Evolutionary conservation across 2,113 vertebrate species (phyloP).

Genomic region (Myanophis thanlyinensis): DNA sequence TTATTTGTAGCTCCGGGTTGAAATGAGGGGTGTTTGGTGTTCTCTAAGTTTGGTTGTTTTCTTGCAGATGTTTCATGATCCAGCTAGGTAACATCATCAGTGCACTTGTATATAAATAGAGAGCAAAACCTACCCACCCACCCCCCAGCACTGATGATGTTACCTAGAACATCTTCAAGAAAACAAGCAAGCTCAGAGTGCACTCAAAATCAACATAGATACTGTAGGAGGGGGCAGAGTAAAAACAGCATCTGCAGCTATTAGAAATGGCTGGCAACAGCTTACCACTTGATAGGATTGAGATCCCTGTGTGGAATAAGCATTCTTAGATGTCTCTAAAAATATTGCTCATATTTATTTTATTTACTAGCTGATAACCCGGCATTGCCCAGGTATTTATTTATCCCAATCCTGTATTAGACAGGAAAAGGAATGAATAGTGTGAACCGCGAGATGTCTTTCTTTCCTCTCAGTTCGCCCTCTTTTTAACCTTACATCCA

Average conservation of each 20-base stretch:
- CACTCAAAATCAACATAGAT: neutral
- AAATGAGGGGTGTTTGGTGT: no score
- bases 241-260: neutral
- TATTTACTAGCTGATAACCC: no score
- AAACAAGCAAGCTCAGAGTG: neutral
- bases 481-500: no score
- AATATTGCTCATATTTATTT: neutral
- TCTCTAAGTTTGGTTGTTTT: neutral
- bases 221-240: neutral
- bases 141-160: neutral
- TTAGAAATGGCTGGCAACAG: neutral
- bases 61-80: neutral
- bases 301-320: neutral
- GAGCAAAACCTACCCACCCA: neutral
- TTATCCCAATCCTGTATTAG: no score
- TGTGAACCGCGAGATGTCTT: no score
- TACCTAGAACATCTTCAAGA: neutral
- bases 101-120: neutral
- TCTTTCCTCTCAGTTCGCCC: no score
- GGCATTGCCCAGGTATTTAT: no score
- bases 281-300: neutral
- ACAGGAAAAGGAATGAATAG: no score
- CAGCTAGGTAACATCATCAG: neutral
- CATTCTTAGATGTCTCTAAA: neutral
- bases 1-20: neutral